phyloP scores from a whole-genome alignment of 2,113 vertebrate species.

The Patagioenas fasciata region DNA sequence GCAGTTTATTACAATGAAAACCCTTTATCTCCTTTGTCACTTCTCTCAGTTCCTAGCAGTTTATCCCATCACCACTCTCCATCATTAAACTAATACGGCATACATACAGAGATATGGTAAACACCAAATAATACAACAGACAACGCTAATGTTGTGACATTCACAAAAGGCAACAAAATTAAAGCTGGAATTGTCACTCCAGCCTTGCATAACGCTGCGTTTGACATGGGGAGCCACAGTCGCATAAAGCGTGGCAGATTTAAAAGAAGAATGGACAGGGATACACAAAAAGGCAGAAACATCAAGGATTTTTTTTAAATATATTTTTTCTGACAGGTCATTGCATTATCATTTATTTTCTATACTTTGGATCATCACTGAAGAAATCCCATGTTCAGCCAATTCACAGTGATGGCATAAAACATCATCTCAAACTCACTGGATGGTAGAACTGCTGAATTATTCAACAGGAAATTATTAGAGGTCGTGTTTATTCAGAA shows the following conservation, averaged over 20 bases:
- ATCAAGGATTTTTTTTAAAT: not conserved
- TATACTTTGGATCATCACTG: not conserved
- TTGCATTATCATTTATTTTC: not conserved
- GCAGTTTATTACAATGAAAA: not conserved
- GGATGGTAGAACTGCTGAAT: not conserved
- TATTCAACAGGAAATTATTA: conserved; percentile 22
- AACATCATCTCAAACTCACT: not conserved
- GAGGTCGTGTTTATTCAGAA: conserved; percentile 31
- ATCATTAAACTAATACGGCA: not conserved
- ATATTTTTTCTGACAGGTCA: not conserved
- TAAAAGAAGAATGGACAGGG: not conserved
- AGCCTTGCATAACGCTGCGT: not conserved
- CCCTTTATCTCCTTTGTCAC: not conserved
- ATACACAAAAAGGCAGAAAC: not conserved
- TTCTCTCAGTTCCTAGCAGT: not conserved
- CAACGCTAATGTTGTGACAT: not conserved
- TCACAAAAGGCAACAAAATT: not conserved
- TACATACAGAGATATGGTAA: not conserved
- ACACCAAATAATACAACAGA: not conserved
- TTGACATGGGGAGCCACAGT: rapidly evolving
- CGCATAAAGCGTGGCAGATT: not conserved
- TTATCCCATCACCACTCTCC: not conserved
- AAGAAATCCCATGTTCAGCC: not conserved
- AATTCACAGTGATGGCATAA: not conserved
- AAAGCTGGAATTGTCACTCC: not conserved